These are phyloP conservation scores for Drosophila grimshawi DNA, from an alignment of 1,140 invertebrate genomes.

Conservation along the genomic window DNA sequence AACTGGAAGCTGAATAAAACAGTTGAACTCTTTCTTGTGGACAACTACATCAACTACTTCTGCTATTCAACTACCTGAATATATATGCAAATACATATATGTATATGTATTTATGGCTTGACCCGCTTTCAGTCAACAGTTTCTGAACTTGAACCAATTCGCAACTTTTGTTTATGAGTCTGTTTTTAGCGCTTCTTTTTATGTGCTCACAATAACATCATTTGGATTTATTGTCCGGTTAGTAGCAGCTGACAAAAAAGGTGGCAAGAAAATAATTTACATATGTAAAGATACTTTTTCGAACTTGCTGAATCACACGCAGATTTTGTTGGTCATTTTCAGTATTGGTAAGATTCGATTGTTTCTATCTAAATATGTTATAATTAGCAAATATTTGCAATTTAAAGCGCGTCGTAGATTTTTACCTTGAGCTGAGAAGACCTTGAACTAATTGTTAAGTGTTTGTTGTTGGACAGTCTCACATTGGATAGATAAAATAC, in stretches of 20 bases:
- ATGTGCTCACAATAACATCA: slow-evolving; percentile 42
- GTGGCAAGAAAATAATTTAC: slow-evolving; percentile 70
- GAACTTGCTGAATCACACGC: slow-evolving; percentile 31
- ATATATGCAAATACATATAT: not conserved
- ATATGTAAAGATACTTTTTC: slow-evolving; percentile 48
- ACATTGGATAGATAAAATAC: slow-evolving; percentile 25
- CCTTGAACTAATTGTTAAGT: slow-evolving; percentile 66
- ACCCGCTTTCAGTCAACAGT: slow-evolving; percentile 62
- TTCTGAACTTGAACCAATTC: slow-evolving; percentile 78
- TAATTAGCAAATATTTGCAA: slow-evolving; percentile 83
- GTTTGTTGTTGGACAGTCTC: slow-evolving; percentile 25
- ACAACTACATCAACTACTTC: not conserved
- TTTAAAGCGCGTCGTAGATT: slow-evolving; percentile 48
- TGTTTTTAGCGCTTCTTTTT: slow-evolving; percentile 27
- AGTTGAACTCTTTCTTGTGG: slow-evolving; percentile 62
- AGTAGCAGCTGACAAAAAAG: slow-evolving; percentile 17
- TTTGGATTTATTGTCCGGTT: slow-evolving; percentile 54
- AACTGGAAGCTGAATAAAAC: slow-evolving; percentile 45
- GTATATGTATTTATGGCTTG: slow-evolving; percentile 26
- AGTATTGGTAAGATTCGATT: slow-evolving; percentile 7
- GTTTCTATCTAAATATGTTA: slow-evolving; percentile 20
- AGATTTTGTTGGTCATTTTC: slow-evolving; percentile 23
- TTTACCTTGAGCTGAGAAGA: slow-evolving; percentile 51
- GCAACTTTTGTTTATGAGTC: slow-evolving; percentile 43
- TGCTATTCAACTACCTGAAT: not conserved